Base-by-base conservation (phyloP, 2,888 invertebrate genomes). In the Agapostemon virescens region DNA sequence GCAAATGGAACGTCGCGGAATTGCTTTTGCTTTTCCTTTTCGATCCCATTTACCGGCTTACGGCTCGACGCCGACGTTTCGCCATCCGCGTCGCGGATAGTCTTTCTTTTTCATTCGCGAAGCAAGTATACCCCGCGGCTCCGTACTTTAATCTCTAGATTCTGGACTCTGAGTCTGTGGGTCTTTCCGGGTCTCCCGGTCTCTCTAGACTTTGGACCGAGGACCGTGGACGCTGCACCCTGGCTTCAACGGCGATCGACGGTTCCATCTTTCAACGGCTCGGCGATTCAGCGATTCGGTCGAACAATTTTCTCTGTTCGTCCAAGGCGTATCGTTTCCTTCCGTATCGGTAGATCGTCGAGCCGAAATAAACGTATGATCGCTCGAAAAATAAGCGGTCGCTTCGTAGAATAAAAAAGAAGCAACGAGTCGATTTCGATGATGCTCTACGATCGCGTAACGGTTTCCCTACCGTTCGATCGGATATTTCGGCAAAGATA, bases 1-100 rank as follows among this genome's bases (percentile, higher is more conserved):
- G 36, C 45, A 71, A 63, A 7, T 63, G 23, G 45, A 23, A 63
- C 71, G 23, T 36, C 23, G 55, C 55, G 55, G 3, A 49, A n/a
- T 17, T 11, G 26, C 23, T 67, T 42, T 45, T 67, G 20, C 9
- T 0, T 67, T 20, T 9, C 20, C 9, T 23, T 66, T 63, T 5
- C 36, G 36, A 42, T 67, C 26, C 5, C 20, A 11, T 30, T 42
- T 15, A 2, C n/a, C 11, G 9, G 1, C n/a, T 49, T n/a, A 49
- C 11, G 67, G 20, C 30, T 67, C 33, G 61, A 20, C 11, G 20
- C 7, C 58, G 13, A 26, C 30, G 30, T 4, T 17, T 52, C 15
- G 55, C 15, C 6, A 40, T 40, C 11, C 9, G n/a, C n/a, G 5
- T 63, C 5, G 26, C 17, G 17, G 26, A 23, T 55, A 26, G 7